Conservation (phyloP, 1,140 invertebrate species). For the Akabosia matsudoensis region DNA sequence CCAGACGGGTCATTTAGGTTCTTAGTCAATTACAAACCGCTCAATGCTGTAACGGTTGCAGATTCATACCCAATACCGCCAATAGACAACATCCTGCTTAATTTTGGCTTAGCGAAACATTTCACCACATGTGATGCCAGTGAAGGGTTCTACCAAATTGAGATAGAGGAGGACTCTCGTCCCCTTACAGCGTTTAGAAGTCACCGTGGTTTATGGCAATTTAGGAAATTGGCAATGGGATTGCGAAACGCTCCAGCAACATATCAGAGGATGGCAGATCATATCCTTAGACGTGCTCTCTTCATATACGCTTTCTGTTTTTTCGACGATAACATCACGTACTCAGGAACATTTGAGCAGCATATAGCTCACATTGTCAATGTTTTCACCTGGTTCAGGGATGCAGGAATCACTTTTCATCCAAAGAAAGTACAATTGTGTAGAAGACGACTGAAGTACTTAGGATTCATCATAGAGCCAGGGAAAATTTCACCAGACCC, state of each 20-base stretch:
- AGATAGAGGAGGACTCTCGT: neutral
- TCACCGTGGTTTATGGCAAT: constrained; percentile 49
- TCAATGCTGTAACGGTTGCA: constrained; percentile 46
- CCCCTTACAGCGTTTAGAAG: constrained; percentile 43
- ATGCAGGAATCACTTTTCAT: constrained; percentile 46
- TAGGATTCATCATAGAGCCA: constrained; percentile 50
- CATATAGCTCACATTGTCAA: constrained; percentile 36
- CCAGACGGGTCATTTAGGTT: constrained; percentile 4
- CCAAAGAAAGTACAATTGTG: constrained; percentile 51
- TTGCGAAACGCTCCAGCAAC: constrained; percentile 52
- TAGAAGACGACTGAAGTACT: constrained; percentile 48
- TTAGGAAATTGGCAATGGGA: constrained; percentile 53
- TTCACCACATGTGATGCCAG: constrained; percentile 52
- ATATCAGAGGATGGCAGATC: constrained; percentile 53
- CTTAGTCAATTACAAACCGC: neutral
- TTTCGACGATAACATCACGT: constrained; percentile 48
- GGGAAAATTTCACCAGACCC: constrained; percentile 50
- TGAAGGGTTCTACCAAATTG: neutral
- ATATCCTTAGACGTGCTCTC: neutral
- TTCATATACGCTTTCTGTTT: neutral
- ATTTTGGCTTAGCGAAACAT: constrained; percentile 38
- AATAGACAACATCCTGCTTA: constrained; percentile 29
- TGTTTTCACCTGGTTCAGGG: constrained; percentile 23
- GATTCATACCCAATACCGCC: constrained; percentile 31
- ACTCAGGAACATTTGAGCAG: constrained; percentile 33